Conservation (phyloP, 35 echinoderm and acorn worm species). For the Amphiura filiformis region DNA sequence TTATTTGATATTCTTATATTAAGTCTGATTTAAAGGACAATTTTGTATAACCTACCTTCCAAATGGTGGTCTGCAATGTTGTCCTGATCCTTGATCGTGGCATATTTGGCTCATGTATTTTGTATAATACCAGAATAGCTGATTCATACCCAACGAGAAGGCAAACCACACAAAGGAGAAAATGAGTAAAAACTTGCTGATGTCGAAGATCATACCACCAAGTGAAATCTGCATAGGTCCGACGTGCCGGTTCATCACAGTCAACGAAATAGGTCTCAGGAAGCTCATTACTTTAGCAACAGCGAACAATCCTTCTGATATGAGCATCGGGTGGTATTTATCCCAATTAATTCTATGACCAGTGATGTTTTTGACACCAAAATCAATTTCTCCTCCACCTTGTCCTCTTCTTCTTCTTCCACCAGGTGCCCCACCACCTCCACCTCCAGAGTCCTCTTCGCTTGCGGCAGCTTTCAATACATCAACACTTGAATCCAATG, state of each 20-base stretch:
- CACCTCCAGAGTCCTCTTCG: background rate
- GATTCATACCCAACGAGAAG: conserved; percentile 97
- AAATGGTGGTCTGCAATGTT: conserved; percentile 74
- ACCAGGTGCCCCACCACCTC: background rate
- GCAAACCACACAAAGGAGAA: conserved; percentile 98
- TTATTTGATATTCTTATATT: no score
- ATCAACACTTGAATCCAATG: conserved; percentile 31
- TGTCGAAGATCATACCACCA: conserved; percentile 98
- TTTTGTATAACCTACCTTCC: no score
- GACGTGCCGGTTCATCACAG: conserved; percentile 93
- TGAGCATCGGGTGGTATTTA: conserved; percentile 64
- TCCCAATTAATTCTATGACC: conserved; percentile 59
- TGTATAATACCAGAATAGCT: conserved; percentile 89
- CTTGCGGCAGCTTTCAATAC: background rate
- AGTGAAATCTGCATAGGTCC: conserved; percentile 99
- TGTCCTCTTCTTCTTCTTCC: background rate
- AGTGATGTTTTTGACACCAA: background rate
- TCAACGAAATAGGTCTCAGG: conserved; percentile 78
- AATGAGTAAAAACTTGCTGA: conserved; percentile 95
- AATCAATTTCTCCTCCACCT: background rate
- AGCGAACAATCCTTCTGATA: conserved; percentile 89
- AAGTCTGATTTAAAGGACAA: no score
- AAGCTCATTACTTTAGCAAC: conserved; percentile 97
- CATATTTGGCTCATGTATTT: conserved; percentile 38
- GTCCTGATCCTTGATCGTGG: conserved; percentile 28